A percentile compares a stretch with the other conserved stretches of the same genome.
These are phyloP conservation scores for Andricus curvator DNA, from an alignment of 2,888 invertebrate species.

Conservation along the genomic window DNA sequence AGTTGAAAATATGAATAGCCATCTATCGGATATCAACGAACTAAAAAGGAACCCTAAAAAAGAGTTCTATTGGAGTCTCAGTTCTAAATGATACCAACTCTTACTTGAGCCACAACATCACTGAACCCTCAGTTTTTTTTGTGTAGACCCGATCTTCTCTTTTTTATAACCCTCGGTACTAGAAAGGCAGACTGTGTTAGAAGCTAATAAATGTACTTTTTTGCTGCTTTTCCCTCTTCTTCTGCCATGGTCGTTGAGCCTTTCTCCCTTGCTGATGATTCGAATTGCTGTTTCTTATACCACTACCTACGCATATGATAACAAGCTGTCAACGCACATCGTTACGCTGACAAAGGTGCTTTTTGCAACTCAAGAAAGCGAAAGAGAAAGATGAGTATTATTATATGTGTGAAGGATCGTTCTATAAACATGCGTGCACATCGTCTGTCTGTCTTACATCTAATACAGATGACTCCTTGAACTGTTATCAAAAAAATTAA, in stretches of 20 bases:
- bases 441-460: conserved; percentile 29
- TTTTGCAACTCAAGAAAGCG: conserved; percentile 41
- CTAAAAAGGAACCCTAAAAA: too few relatives aligned
- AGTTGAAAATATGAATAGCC: too few relatives aligned
- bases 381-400: conserved; percentile 44
- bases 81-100: too few relatives aligned
- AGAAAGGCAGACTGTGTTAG: conserved; percentile 26
- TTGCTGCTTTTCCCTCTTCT: conserved; percentile 17
- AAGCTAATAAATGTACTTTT: conserved; percentile 30
- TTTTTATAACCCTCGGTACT: conserved; percentile 9
- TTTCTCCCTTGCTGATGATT: conserved; percentile 16
- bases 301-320: conserved; percentile 44
- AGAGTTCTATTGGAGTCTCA: too few relatives aligned
- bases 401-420: conserved; percentile 43
- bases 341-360: conserved; percentile 45
- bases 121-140: too few relatives aligned
- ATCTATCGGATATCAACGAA: too few relatives aligned
- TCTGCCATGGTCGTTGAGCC: background rate
- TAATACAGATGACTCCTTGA: conserved; percentile 10
- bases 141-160: background rate
- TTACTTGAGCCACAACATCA: too few relatives aligned
- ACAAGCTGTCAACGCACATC: conserved; percentile 43
- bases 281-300: conserved; percentile 37
- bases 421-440: conserved; percentile 43
- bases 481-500: too few relatives aligned